Percentiles rank a stretch among this genome's conserved stretches.
Conservation (phyloP, 2,797 vertebrate species). For the Triplophysa bombifrons region DNA sequence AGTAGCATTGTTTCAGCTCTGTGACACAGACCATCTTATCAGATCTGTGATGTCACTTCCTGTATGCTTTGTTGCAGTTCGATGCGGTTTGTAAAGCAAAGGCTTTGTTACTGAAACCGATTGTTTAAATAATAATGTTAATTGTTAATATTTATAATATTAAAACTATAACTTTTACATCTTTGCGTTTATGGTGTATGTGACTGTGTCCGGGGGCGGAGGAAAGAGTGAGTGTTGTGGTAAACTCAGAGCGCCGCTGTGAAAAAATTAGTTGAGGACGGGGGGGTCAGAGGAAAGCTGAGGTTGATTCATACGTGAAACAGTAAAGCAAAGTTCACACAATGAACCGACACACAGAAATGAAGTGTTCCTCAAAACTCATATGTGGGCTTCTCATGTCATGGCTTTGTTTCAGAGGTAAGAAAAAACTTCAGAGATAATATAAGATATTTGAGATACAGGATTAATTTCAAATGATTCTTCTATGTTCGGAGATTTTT, state of each 20-base stretch:
- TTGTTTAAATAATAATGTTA: not conserved
- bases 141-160: not conserved
- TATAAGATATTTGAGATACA: not conserved
- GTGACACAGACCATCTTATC: not conserved
- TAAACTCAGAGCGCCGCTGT: not conserved
- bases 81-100: not conserved
- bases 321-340: not conserved
- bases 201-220: not conserved
- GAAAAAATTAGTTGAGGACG: not conserved
- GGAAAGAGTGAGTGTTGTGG: not conserved
- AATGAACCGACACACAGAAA: slow-evolving; percentile 6
- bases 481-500: not conserved
- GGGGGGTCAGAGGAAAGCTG: not conserved
- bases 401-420: slow-evolving; percentile 26
- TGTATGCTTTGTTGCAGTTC: not conserved
- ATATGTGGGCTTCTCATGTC: slow-evolving; percentile 21
- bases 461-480: not conserved
- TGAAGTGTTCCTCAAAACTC: slow-evolving; percentile 33
- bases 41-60: slow-evolving; percentile 16
- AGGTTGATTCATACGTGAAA: not conserved
- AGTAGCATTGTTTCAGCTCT: not conserved
- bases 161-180: not conserved
- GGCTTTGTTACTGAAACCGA: not conserved
- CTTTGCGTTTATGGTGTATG: not conserved
- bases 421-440: not conserved